These are phyloP conservation scores for Latrodectus geometricus DNA, from an alignment of 1,140 invertebrate genomes.

Conservation along the genomic window DNA sequence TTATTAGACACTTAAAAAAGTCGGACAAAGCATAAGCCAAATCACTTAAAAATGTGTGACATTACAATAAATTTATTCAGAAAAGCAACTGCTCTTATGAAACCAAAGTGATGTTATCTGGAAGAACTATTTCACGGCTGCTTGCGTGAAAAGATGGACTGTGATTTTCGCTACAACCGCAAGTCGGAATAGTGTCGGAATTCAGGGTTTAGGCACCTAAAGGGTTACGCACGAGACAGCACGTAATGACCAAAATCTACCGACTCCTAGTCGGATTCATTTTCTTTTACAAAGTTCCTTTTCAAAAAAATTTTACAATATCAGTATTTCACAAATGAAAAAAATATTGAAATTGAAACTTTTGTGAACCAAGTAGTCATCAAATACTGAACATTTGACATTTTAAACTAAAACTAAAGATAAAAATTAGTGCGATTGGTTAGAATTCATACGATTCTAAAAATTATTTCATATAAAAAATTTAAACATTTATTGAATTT, in stretches of 20 bases:
- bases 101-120: conserved; percentile 30
- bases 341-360: no score
- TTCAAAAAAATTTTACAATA: no score
- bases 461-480: no score
- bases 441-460: no score
- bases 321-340: no score
- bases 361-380: no score
- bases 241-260: conserved; percentile 28
- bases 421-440: no score
- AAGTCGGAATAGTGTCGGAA: neutral
- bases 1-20: neutral
- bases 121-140: conserved; percentile 46
- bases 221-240: conserved; percentile 52
- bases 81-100: conserved; percentile 9
- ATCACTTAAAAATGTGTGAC: conserved; percentile 36
- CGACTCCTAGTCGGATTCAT: neutral
- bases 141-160: conserved; percentile 30
- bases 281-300: neutral
- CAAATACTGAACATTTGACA: no score
- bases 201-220: conserved; percentile 2
- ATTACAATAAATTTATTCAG: conserved; percentile 49
- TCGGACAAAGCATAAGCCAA: conserved; percentile 9
- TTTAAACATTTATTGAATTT: no score
- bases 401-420: no score
- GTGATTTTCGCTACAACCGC: neutral